A percentile compares a stretch with the other conserved stretches of the same genome.
Evolutionary conservation across 2,888 invertebrate genomes (phyloP).

Genomic region (Drosophila neoperkinsi): DNA sequence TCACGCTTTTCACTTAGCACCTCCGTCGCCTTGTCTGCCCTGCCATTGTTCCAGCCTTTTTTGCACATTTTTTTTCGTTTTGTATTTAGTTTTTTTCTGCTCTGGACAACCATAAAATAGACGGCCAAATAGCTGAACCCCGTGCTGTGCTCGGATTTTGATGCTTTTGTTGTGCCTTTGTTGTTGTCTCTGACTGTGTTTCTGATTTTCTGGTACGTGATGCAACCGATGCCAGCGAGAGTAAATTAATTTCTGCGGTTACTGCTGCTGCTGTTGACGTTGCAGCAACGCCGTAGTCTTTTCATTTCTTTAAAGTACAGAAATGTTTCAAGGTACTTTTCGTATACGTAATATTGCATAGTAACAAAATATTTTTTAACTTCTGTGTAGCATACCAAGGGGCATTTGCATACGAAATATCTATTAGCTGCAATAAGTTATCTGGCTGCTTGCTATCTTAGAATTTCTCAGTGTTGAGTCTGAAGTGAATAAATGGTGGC

Average conservation of each 20-base stretch:
- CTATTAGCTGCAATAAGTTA: constrained; percentile 55
- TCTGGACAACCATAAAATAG: constrained; percentile 18
- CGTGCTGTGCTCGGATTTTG: constrained; percentile 41
- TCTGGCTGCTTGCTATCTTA: constrained; percentile 25
- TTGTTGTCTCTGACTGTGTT: constrained; percentile 23
- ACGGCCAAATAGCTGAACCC: constrained; percentile 11
- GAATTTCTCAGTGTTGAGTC: constrained; percentile 28
- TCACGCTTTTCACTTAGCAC: constrained; percentile 57
- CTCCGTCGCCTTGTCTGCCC: constrained; percentile 19
- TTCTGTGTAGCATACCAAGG: constrained; percentile 1
- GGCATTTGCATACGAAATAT: constrained; percentile 63
- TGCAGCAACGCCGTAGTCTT: constrained; percentile 1
- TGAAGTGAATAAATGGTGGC: constrained; percentile 57
- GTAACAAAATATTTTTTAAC: not conserved
- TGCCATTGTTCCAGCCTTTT: constrained; percentile 7
- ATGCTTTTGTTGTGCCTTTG: constrained; percentile 16
- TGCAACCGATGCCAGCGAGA: constrained; percentile 44
- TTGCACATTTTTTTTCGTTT: not conserved
- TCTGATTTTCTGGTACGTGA: constrained; percentile 52
- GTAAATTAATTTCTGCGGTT: constrained; percentile 62
- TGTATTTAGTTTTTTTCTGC: constrained; percentile 1
- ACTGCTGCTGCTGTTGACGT: constrained; percentile 29
- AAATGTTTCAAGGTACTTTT: constrained; percentile 18
- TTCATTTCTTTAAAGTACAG: constrained; percentile 14
- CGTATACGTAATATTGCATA: constrained; percentile 67